These are phyloP conservation scores for Trissoscelio sp. DNA, from an alignment of 2,888 invertebrate species.

Conservation along the genomic window DNA sequence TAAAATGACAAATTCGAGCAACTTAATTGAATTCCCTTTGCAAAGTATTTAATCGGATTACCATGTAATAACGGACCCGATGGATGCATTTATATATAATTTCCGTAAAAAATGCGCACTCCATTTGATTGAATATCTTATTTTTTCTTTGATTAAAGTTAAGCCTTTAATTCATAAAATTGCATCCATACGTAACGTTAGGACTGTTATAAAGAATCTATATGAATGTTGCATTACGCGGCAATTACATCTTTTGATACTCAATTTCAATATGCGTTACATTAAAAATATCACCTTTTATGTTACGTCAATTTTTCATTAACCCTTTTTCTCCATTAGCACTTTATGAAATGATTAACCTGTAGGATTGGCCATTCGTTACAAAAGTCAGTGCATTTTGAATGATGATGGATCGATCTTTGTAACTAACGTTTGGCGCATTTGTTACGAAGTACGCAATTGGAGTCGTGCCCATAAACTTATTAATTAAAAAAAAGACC, in stretches of 20 bases:
- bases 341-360: constrained; percentile 25
- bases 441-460: constrained; percentile 14
- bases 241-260: too few species aligned
- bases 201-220: neutral
- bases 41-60: too few species aligned
- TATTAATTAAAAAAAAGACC: constrained; percentile 40
- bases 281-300: neutral
- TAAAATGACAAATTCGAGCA: too few species aligned
- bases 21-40: too few species aligned
- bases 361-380: constrained; percentile 23
- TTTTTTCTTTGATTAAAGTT: neutral
- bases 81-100: too few species aligned
- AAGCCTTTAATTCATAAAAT: neutral
- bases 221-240: neutral
- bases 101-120: too few species aligned
- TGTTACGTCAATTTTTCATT: neutral
- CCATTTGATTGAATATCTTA: neutral
- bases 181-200: neutral
- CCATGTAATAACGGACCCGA: too few species aligned
- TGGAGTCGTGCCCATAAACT: constrained; percentile 28
- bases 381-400: neutral
- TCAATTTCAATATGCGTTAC: neutral
- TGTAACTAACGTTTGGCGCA: constrained; percentile 5
- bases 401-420: neutral
- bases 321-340: neutral